These are phyloP conservation scores for Pseudolaguvia tuberculata DNA, from an alignment of 2,113 vertebrate species.

Conservation along the genomic window DNA sequence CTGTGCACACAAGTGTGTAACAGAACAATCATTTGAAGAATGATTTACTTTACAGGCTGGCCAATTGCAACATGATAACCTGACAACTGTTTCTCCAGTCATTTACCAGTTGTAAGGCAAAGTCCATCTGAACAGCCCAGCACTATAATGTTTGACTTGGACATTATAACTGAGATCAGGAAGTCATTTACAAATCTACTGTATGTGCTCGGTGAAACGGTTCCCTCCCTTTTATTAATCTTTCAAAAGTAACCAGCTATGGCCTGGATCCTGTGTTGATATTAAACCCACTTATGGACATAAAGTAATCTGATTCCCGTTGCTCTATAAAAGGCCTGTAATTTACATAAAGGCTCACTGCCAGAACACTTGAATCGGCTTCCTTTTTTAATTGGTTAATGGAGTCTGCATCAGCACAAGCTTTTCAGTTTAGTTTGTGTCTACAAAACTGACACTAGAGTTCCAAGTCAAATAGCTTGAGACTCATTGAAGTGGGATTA, in stretches of 20 bases:
- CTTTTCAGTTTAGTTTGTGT: not conserved
- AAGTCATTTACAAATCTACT: not conserved
- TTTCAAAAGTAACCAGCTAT: constrained; percentile 14
- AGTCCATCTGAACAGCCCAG: not conserved
- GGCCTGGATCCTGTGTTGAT: not conserved
- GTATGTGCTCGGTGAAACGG: not conserved
- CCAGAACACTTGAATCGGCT: not conserved
- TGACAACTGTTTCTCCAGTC: not conserved
- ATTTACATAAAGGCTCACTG: not conserved
- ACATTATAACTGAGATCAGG: not conserved
- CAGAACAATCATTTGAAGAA: not conserved
- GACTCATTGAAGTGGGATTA: not conserved
- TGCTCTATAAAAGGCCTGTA: not conserved
- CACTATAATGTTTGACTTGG: constrained; percentile 10
- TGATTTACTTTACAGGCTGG: not conserved
- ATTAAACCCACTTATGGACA: not conserved
- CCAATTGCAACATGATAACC: too few relatives aligned
- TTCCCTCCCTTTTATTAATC: constrained; percentile 1
- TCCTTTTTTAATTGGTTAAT: not conserved
- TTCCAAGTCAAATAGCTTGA: not conserved
- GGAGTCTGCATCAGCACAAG: not conserved
- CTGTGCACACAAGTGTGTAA: not conserved
- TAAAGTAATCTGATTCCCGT: constrained; percentile 21
- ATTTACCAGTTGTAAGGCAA: not conserved
- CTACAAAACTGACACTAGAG: not conserved